Conservation (phyloP, 1,140 invertebrate species). For the Probaryconus sp. region DNA sequence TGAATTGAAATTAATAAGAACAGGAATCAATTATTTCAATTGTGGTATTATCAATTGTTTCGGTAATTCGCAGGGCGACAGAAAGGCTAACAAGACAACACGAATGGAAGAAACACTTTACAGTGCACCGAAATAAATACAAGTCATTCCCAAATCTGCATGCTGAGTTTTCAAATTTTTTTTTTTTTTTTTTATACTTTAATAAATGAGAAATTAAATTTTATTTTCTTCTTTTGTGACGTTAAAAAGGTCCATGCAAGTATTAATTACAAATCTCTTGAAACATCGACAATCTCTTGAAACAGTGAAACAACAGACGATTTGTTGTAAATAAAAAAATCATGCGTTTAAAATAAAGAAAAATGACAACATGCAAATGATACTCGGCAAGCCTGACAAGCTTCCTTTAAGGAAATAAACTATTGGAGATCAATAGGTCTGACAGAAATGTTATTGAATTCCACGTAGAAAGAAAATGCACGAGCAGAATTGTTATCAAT, state of each 20-base stretch:
- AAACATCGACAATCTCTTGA: no score
- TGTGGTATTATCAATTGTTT: background rate
- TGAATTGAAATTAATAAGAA: constrained; percentile 29
- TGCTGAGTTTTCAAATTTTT: no score
- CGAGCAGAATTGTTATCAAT: constrained; percentile 29
- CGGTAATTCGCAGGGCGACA: constrained; percentile 44
- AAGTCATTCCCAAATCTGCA: background rate
- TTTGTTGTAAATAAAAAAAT: constrained; percentile 1
- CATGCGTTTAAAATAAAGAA: constrained; percentile 5
- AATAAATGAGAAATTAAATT: no score
- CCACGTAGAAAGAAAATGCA: constrained; percentile 31
- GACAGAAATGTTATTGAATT: constrained; percentile 46
- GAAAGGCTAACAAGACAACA: constrained; percentile 17
- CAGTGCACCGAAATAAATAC: no score
- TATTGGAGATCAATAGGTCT: constrained; percentile 48
- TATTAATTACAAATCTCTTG: no score
- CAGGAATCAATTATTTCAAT: background rate
- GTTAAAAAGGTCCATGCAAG: no score
- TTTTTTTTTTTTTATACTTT: no score
- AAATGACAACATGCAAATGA: constrained; percentile 58
- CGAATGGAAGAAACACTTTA: constrained; percentile 1
- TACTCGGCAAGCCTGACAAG: constrained; percentile 63
- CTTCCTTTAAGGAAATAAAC: constrained; percentile 44
- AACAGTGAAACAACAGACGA: no score
- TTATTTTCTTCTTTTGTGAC: no score